These are phyloP conservation scores for Drosophila watanabei DNA, from an alignment of 1,140 invertebrate genomes.

Conservation along the genomic window DNA sequence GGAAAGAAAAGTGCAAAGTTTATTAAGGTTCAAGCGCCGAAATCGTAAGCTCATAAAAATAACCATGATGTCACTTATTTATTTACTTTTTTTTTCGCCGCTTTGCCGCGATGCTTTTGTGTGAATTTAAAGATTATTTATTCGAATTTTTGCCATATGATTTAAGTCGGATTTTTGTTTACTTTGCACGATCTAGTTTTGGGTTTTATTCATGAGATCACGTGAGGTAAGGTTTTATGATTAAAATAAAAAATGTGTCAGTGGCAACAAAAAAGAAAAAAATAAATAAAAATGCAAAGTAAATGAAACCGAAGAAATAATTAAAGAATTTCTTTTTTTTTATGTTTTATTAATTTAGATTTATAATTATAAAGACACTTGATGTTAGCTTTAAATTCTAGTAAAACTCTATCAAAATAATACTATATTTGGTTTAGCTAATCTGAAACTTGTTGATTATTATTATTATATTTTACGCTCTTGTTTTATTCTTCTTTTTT, in stretches of 20 bases:
- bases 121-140: constrained; percentile 34
- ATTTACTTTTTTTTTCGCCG: constrained; percentile 35
- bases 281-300: constrained; percentile 11
- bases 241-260: background rate
- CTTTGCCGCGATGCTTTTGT: constrained; percentile 19
- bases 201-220: constrained; percentile 16
- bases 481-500: background rate
- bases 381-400: background rate
- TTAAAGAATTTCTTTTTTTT: background rate
- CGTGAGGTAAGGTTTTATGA: constrained; percentile 16
- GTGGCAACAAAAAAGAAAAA: background rate
- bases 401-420: too few species aligned
- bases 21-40: constrained; percentile 69
- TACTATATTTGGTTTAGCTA: background rate
- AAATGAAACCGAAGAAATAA: background rate
- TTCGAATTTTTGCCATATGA: constrained; percentile 19
- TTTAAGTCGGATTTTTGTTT: constrained; percentile 24
- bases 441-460: background rate
- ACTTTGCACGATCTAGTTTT: constrained; percentile 10
- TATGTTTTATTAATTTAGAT: background rate
- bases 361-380: background rate
- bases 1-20: constrained; percentile 69
- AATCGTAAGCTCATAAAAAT: constrained; percentile 28
- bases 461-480: background rate
- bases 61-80: constrained; percentile 72